A percentile compares a stretch with the other conserved stretches of the same genome.
Conservation (phyloP, 2,113 vertebrate genomes). For the Hippolais icterina region DNA sequence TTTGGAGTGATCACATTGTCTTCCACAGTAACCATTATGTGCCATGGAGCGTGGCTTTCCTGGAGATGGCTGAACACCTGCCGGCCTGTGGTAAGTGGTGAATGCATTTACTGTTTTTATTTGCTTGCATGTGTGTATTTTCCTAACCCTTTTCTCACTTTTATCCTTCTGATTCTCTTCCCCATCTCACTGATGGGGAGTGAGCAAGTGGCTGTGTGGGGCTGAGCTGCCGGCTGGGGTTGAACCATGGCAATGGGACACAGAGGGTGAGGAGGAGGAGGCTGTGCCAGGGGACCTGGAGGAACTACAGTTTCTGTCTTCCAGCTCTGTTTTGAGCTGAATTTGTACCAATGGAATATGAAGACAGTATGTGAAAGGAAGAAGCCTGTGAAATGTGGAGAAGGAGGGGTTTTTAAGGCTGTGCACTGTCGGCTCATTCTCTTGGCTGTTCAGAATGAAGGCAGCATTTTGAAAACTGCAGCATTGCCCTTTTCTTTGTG, state of each 20-base stretch:
- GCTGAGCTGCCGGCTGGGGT: background rate
- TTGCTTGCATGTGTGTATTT: background rate
- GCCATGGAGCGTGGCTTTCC: background rate
- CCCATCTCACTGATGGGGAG: background rate
- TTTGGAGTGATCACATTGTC: background rate
- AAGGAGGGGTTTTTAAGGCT: background rate
- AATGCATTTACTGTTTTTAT: background rate
- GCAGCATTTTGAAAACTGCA: background rate
- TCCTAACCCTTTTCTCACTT: background rate
- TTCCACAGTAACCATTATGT: background rate
- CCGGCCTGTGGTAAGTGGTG: background rate
- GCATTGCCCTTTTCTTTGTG: background rate
- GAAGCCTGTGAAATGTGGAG: background rate
- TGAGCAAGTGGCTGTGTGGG: background rate
- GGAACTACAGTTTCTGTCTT: background rate
- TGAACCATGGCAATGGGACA: background rate
- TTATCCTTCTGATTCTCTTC: background rate
- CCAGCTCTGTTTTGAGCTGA: background rate
- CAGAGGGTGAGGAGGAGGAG: background rate
- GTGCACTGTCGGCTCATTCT: background rate
- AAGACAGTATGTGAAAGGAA: background rate
- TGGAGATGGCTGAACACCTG: background rate
- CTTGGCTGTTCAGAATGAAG: background rate
- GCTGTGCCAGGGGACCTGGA: rapidly evolving
- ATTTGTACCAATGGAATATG: background rate